These are phyloP conservation scores for Oegoconia quadripuncta DNA, from an alignment of 2,888 invertebrate species.

Conservation along the genomic window DNA sequence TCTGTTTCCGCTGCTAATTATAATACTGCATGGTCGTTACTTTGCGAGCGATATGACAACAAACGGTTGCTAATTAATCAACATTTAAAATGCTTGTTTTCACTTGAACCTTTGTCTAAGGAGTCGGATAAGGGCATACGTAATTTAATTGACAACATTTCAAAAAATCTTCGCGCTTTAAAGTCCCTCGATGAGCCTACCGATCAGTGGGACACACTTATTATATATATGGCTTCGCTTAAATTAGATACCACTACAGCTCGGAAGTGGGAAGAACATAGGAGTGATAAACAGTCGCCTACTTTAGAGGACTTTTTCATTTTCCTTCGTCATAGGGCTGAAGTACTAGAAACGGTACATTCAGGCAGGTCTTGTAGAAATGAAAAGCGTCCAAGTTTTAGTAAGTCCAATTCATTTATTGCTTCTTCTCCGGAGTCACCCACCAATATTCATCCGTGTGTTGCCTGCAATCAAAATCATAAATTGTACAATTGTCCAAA, in stretches of 20 bases:
- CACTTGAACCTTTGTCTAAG: too few species aligned
- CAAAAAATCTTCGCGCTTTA: constrained; percentile 13
- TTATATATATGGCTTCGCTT: constrained; percentile 8
- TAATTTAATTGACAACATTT: constrained; percentile 10
- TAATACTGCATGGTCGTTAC: constrained; percentile 8
- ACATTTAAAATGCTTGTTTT: too few species aligned
- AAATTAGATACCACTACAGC: constrained; percentile 8
- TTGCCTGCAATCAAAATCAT: constrained; percentile 7
- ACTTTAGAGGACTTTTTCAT: constrained; percentile 11
- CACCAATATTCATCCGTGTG: not conserved
- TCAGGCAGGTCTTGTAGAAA: not conserved
- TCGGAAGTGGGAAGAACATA: constrained; percentile 14
- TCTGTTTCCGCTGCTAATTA: constrained; percentile 10
- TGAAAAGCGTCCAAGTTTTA: too few species aligned
- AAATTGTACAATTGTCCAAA: constrained; percentile 9
- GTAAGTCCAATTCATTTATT: not conserved
- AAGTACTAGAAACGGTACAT: constrained; percentile 9
- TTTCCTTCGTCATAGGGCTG: constrained; percentile 6
- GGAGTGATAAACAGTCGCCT: constrained; percentile 2
- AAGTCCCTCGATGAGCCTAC: constrained; percentile 8
- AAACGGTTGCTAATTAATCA: constrained; percentile 9
- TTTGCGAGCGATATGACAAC: constrained; percentile 15
- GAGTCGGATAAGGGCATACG: constrained; percentile 8
- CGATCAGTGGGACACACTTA: constrained; percentile 9
- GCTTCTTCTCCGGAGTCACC: not conserved